A percentile compares a stretch with the other conserved stretches of the same genome.
These are phyloP conservation scores for Polyommatus iphigenia DNA, from an alignment of 2,888 invertebrate genomes.

Conservation along the genomic window DNA sequence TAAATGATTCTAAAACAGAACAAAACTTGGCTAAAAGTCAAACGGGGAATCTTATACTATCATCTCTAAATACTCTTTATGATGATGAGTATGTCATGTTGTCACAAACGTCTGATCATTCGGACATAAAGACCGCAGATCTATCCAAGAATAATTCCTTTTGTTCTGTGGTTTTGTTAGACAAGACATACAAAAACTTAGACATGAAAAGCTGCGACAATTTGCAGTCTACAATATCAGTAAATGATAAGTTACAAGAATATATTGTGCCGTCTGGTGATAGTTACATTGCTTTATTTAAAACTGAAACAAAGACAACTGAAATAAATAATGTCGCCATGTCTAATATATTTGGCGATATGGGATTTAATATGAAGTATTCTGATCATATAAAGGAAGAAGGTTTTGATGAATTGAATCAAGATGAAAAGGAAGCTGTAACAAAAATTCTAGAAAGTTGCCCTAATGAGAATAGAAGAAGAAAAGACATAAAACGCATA, in stretches of 20 bases:
- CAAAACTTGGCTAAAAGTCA: slow-evolving; percentile 45
- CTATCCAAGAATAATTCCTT: slow-evolving; percentile 49
- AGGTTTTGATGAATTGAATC: slow-evolving; percentile 41
- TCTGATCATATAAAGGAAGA: slow-evolving; percentile 52
- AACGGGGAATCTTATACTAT: slow-evolving; percentile 48
- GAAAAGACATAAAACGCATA: slow-evolving; percentile 35
- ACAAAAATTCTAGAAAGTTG: slow-evolving; percentile 54
- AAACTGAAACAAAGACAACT: slow-evolving; percentile 33
- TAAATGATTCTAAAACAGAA: slow-evolving; percentile 23
- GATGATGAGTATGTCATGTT: slow-evolving; percentile 47
- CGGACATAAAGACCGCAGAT: slow-evolving; percentile 40
- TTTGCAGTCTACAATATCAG: slow-evolving; percentile 31
- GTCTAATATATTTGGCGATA: slow-evolving; percentile 59
- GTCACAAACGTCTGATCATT: slow-evolving; percentile 37
- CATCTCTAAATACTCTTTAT: slow-evolving; percentile 58
- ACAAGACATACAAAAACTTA: slow-evolving; percentile 61
- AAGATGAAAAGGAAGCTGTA: slow-evolving; percentile 45
- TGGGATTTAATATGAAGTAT: slow-evolving; percentile 61
- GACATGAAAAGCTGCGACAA: slow-evolving; percentile 58
- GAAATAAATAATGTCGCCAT: slow-evolving; percentile 48
- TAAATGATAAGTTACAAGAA: slow-evolving; percentile 19
- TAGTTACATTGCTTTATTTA: slow-evolving; percentile 54
- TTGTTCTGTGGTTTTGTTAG: slow-evolving; percentile 54
- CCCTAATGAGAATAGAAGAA: slow-evolving; percentile 54
- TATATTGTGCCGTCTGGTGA: slow-evolving; percentile 51